Conservation (phyloP, 2,888 invertebrate genomes). For the Meta bourneti region DNA sequence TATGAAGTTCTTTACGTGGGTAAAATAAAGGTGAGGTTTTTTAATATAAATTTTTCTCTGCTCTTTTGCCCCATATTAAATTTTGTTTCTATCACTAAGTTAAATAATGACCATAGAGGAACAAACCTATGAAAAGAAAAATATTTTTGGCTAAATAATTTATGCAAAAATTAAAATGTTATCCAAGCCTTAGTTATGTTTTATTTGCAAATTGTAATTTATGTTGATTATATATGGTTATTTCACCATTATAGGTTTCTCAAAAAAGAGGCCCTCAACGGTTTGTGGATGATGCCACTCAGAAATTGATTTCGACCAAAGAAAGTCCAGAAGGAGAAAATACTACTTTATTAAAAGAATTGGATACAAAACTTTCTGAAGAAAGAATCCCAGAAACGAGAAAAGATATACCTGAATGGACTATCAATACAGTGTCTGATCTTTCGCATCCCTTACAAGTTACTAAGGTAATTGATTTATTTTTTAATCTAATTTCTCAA, state of each 20-base stretch:
- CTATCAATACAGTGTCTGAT: conserved; percentile 22
- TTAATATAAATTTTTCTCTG: background rate
- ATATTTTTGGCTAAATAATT: no score
- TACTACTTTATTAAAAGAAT: conserved; percentile 34
- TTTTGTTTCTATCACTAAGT: background rate
- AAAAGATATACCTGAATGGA: conserved; percentile 22
- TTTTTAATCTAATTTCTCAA: background rate
- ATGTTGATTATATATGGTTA: no score
- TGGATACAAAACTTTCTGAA: conserved; percentile 42
- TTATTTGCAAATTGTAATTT: no score
- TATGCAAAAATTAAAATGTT: no score
- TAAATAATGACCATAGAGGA: no score
- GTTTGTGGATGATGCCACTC: conserved; percentile 93
- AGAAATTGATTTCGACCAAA: conserved; percentile 86
- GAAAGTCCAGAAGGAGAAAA: conserved; percentile 39
- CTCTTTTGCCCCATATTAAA: background rate
- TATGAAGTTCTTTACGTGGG: conserved; percentile 93
- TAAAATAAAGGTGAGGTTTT: conserved; percentile 87
- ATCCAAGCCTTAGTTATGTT: no score
- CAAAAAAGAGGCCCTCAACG: conserved; percentile 92
- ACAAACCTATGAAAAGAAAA: no score
- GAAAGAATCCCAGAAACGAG: background rate
- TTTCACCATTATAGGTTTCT: conserved; percentile 81
- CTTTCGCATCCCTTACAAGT: conserved; percentile 36
- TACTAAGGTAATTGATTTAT: conserved; percentile 5